phyloP scores from a whole-genome alignment of 2,888 invertebrate genomes.

The Polydrusus cervinus region DNA sequence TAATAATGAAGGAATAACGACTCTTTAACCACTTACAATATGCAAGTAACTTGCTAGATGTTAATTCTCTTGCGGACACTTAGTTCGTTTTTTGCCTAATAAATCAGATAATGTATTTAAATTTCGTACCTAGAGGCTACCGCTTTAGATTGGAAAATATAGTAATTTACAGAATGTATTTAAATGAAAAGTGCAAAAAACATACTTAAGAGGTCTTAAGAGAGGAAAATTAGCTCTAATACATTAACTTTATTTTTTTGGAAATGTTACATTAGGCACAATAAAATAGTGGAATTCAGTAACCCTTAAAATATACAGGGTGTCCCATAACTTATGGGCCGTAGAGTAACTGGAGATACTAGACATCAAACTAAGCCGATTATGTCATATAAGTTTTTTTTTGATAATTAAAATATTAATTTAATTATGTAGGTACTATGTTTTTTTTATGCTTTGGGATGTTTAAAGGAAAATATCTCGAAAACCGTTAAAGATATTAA shows the following conservation, averaged over 20 bases:
- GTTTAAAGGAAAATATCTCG: too few species aligned
- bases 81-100: constrained; percentile 7
- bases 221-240: background rate
- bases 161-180: background rate
- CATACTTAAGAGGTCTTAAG: background rate
- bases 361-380: too few species aligned
- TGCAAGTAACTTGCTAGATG: constrained; percentile 10
- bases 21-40: constrained; percentile 14
- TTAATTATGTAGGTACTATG: too few species aligned
- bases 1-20: constrained; percentile 1
- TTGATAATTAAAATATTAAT: too few species aligned
- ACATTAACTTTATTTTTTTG: background rate
- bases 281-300: too few species aligned
- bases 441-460: too few species aligned
- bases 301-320: too few species aligned
- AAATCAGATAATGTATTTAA: constrained; percentile 20
- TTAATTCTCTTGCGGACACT: constrained; percentile 21
- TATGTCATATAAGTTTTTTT: too few species aligned
- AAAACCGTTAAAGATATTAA: too few species aligned
- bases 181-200: background rate
- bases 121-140: background rate
- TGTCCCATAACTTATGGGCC: too few species aligned
- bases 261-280: background rate
- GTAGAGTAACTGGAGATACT: too few species aligned
- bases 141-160: constrained; percentile 2